Base-by-base conservation (phyloP, 1,140 invertebrate species). In the Drosophila jambulina region DNA sequence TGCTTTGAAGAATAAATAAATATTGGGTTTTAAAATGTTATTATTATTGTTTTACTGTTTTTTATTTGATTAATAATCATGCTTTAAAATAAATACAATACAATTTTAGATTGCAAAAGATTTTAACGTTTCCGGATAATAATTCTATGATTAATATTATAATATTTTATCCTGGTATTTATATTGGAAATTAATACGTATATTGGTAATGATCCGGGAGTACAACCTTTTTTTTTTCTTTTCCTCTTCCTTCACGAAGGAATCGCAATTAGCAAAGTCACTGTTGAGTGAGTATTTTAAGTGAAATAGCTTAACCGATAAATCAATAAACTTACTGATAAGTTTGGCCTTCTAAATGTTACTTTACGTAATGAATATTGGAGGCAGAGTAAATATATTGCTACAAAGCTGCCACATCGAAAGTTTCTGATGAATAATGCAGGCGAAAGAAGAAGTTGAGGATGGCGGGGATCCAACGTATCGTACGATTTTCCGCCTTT, bases 401-500 rank as follows among this genome's bases (percentile, higher is more conserved):
- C n/a, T 4, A 13, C 5, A 51, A 32, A 32, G 49, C 32, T 34
- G 12, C 9, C 49, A 9, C 19, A 21, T 63, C 56, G 17, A 2
- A 40, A 7, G 25, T 15, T 29, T n/a, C 13, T 21, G 19, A 59
- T 54, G 43, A 76, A 71, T 67, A 67, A 65, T 19, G 7, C 25
- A 25, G 43, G 6, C 27, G 23, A 15, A 45, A 23, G 38, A 34
- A 25, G 9, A 19, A 53, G 19, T 17, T 21, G 34, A 23, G 15
- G 32, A 45, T n/a, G 23, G 17, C 27, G 45, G 15, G 45, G 25
- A 13, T 21, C 34, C 51, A 53, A 17, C 29, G 23, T 23, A 82
- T 69, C 61, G 64, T 59, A 77, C 42, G 53, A 70, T 82, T 78
- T 58, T 68, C 43, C 43, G 25, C 29, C 21, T 51, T 67, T 69